Evolutionary conservation across 2,888 invertebrate species (phyloP).

Genomic region (Scaptodrosophila latifasciaeformis): DNA sequence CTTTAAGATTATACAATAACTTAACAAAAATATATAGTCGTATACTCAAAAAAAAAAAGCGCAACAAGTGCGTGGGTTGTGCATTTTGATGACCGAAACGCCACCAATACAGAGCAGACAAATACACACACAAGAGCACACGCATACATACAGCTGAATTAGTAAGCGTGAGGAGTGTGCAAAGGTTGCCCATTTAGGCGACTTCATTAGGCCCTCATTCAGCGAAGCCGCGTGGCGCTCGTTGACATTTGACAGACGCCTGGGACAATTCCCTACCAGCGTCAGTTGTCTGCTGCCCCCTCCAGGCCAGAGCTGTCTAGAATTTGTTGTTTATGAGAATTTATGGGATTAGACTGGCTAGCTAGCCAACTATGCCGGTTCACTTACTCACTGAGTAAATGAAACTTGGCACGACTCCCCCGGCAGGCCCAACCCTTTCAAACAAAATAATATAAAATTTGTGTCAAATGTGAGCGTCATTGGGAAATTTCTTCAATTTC

Average conservation of each 20-base stretch:
- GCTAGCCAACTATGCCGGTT: too few species aligned
- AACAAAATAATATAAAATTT: too few species aligned
- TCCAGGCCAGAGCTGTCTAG: neutral
- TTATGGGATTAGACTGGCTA: too few species aligned
- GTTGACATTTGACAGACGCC: constrained; percentile 57
- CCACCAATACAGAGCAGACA: neutral
- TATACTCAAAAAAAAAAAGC: constrained; percentile 11
- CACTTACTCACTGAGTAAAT: too few species aligned
- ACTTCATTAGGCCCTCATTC: constrained; percentile 53
- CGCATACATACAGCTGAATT: neutral
- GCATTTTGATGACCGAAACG: constrained; percentile 49
- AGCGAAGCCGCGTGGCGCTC: constrained; percentile 64
- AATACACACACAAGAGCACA: neutral
- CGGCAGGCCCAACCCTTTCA: too few species aligned
- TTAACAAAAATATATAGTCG: constrained; percentile 15
- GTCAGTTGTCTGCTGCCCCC: neutral
- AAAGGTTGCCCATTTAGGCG: constrained; percentile 20
- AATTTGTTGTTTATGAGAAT: constrained; percentile 47
- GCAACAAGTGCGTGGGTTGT: constrained; percentile 50
- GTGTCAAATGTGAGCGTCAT: too few species aligned
- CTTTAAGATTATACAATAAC: constrained; percentile 8
- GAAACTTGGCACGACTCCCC: too few species aligned
- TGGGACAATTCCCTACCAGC: neutral
- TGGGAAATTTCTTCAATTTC: constrained; percentile 38
- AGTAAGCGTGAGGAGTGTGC: neutral